Evolutionary conservation across 2,113 vertebrate genomes (phyloP), one percentile per base, ranked within the genome.

Genomic region (Pollimyrus isidori): DNA sequence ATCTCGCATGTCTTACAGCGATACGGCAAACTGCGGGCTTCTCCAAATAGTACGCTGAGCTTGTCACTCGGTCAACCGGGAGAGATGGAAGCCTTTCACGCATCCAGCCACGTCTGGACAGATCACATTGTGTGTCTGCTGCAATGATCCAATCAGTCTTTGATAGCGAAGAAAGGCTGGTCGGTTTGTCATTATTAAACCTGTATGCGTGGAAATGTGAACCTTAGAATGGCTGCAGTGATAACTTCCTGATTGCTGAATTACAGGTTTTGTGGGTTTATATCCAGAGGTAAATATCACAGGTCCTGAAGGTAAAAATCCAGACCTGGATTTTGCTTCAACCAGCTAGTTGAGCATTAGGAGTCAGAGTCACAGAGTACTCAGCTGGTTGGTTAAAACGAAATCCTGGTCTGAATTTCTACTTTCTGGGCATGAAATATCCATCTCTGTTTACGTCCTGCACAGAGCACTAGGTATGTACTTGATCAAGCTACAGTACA

Each of bases 1-100:
- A 49, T 58, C 52, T 73, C 42, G 13, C 7, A 26, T 15, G 73
- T 21, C 30, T 69, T 52, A 48, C 39, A 46, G 19, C 2, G 42
- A 45, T 23, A n/a, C 21, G 53, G 73, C 88, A 87, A 91, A 90
- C 87, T 88, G 48, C 3, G 46, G 42, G 89, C 87, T 76, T 90
- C 88, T 93, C 88, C 73, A 88, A 92, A 91, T 89, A 88, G 52
- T 89, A 86, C 58, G 62, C 89, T 91, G 91, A 88, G 88, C 88
- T 21, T 80, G 92, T 88, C 90, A 58, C 39, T 84, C 87, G 52
- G 83, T 46, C 76, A 58, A 49, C 89, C 50, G 17, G 21, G 35
- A 76, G 91, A 89, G 58, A 91, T 56, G 90, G 17, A 10, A 85
- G 82, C 83, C 87, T 90, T 91, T 91, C 89, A 91, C 87, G 91